Evolutionary conservation across 2,888 invertebrate species (phyloP), one percentile per base, ranked within the genome.

Genomic region (Pegoplata infirma): DNA sequence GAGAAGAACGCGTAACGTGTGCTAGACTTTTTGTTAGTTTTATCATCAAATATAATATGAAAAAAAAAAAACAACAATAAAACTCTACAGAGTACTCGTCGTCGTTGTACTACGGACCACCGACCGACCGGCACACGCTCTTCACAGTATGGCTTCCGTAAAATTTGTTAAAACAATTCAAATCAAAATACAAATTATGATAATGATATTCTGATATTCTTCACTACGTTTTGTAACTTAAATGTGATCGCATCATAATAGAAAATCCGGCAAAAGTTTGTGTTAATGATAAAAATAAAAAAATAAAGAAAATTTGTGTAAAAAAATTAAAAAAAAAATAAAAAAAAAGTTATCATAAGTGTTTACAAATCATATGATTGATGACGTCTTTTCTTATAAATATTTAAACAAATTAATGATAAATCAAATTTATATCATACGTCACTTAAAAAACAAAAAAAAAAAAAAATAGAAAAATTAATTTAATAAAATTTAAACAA

Each of bases 171-270:
- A 56, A 36, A 69, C 44, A 79, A 79, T 73, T 66, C 74, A 74
- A 79, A 79, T 75, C 79, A 61, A 79, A 78, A 75, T 46, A 53
- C 55, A 46, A n/a, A n/a, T 73, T 55, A n/a, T 47, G 56, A 51
- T 63, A 46, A 69, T 40, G 16, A 47, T 46, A 71, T 71, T n/a
- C n/a, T n/a, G n/a, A n/a, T n/a, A n/a, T n/a, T n/a, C n/a, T n/a
- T 71, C 32, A 75, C 67, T 69, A 69, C 53, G 53, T 59, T 46
- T 59, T 64, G 68, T 53, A 68, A 25, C 61, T 56, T 76, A 28
- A 55, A 72, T 49, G 25, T 64, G 46, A 64, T 64, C 73, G 64
- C 58, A 66, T 19, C 44, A 19, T n/a, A 14, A 51, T n/a, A 12
- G 12, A 21, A 51, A n/a, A 12, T 16, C 8, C 17, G 6, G 7